Percentiles rank a stretch among this genome's conserved stretches.
These are phyloP conservation scores for Thysanoteuthis rhombus DNA, from an alignment of 2,888 invertebrate species.

Conservation along the genomic window DNA sequence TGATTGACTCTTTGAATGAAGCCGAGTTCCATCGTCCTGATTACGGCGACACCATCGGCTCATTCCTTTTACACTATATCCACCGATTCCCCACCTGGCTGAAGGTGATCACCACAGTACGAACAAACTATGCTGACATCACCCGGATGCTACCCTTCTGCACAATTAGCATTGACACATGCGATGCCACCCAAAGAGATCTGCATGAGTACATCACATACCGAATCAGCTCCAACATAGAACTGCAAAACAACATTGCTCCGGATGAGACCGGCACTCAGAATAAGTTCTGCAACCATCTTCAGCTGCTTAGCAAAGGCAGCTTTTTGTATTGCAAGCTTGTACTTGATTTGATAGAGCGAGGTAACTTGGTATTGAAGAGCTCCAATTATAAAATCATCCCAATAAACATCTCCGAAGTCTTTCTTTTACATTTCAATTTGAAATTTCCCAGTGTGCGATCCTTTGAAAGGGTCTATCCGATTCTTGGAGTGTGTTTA, in stretches of 20 bases:
- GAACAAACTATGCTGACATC: conserved; percentile 84
- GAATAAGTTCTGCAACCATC: conserved; percentile 80
- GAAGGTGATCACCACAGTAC: conserved; percentile 87
- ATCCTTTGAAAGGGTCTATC: conserved; percentile 85
- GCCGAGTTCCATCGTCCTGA: conserved; percentile 96
- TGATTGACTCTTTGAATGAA: conserved; percentile 93
- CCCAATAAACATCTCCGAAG: conserved; percentile 69
- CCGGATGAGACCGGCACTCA: conserved; percentile 61
- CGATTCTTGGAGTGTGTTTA: conserved; percentile 88
- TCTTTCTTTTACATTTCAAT: conserved; percentile 91
- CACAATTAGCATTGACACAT: conserved; percentile 67
- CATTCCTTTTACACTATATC: conserved; percentile 84
- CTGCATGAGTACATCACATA: conserved; percentile 87
- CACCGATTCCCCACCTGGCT: conserved; percentile 87
- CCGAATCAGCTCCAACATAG: conserved; percentile 81
- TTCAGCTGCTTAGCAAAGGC: conserved; percentile 84
- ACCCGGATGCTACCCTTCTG: conserved; percentile 84
- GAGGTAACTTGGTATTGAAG: conserved; percentile 90
- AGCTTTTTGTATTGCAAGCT: conserved; percentile 92
- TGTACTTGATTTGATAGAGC: conserved; percentile 89
- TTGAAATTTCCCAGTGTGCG: conserved; percentile 87
- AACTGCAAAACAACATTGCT: conserved; percentile 81
- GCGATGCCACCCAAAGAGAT: conserved; percentile 71
- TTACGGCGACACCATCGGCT: conserved; percentile 90
- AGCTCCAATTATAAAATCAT: conserved; percentile 86